phyloP scores from a whole-genome alignment of 2,113 vertebrate species.

The Brachionichthys hirsutus region DNA sequence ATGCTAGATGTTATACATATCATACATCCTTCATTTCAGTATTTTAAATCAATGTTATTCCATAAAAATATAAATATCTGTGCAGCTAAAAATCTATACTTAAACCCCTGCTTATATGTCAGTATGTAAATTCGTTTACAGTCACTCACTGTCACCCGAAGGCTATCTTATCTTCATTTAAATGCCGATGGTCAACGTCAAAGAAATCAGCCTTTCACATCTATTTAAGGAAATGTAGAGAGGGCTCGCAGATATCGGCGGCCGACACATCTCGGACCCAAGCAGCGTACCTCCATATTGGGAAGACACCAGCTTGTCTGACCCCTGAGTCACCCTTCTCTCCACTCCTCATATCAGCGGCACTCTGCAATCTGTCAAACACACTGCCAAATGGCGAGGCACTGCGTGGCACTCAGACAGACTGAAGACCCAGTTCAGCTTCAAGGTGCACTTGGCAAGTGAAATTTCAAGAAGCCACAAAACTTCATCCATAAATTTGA shows the following conservation, averaged over 20 bases:
- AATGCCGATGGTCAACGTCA: constrained; percentile 32
- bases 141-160: constrained; percentile 16
- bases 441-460: constrained; percentile 15
- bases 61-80: too few species aligned
- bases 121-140: constrained; percentile 12
- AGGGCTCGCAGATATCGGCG: constrained; percentile 25
- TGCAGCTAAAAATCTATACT: neutral
- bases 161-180: constrained; percentile 47
- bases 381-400: constrained; percentile 30
- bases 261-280: constrained; percentile 54
- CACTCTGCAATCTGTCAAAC: constrained; percentile 57
- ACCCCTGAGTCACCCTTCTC: constrained; percentile 49
- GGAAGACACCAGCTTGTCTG: constrained; percentile 43
- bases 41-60: too few species aligned
- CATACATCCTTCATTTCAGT: too few species aligned
- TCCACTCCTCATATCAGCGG: constrained; percentile 68
- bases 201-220: constrained; percentile 22
- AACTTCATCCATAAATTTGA: constrained; percentile 2
- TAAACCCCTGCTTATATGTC: neutral
- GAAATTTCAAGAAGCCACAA: neutral
- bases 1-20: too few species aligned
- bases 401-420: constrained; percentile 10
- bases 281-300: constrained; percentile 47
- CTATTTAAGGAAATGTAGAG: constrained; percentile 58
- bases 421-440: neutral